Evolutionary conservation across 1,140 invertebrate genomes (phyloP), one percentile per base, ranked within the genome.

Genomic region (Hylyphantes graminicola): DNA sequence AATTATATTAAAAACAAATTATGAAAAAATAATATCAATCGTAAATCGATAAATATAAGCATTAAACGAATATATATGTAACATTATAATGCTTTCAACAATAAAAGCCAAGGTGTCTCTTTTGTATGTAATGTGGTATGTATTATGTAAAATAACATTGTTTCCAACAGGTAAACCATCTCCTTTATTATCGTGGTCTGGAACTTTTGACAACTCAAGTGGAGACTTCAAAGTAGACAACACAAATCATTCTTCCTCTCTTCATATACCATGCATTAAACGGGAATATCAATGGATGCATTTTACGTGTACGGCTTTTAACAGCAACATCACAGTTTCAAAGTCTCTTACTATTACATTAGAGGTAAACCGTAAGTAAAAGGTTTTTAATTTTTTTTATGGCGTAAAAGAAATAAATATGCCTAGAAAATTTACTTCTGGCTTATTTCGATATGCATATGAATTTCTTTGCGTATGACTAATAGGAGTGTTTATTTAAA

Each of bases 271-370:
- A 35, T 93, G 92, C 87, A 91, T 96, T 72, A 93, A 93, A 7
- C 89, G 94, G n/a, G 93, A 95, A 89, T 94, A 96, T 90, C 92
- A 95, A 59, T 93, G 95, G 87, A 92, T 93, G 35, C 91, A 94
- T 86, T 93, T 96, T 89, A 94, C 94, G 53, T 89, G 88, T 80
- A 85, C 86, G 21, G 88, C 88, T 0, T 76, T 77, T 63, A 89
- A 89, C 70, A 89, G 86, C 59, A 87, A 88, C 84, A 79, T 89
- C 64, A 88, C 87, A 5, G 67, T 86, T 72, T 86, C 88, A 15
- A 89, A 92, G 87, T 90, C 92, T 86, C 89, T 92, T 86, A 88
- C 93, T 88, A 87, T 93, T 89, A 89, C 91, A 88, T 89, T 94
- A 89, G 90, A 93, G 89, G 81, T 89, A 64, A 87, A 87, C 72